These are phyloP conservation scores for Molossus alvarezi DNA, from an alignment of 2,797 vertebrate species.

Conservation along the genomic window DNA sequence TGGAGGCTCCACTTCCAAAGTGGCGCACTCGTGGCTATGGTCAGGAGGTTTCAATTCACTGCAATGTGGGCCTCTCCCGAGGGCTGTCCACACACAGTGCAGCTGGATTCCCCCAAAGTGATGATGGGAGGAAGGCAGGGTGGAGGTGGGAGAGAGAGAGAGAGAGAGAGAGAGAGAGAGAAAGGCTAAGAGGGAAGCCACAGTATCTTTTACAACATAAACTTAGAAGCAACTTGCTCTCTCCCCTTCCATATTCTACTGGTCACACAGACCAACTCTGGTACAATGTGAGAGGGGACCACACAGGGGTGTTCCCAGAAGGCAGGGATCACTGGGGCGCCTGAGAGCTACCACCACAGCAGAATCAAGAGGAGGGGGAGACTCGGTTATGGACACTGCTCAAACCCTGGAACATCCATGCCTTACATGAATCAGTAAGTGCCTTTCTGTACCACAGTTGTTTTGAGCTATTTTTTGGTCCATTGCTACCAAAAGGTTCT, in stretches of 20 bases:
- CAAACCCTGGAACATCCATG: not conserved
- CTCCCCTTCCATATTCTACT: not conserved
- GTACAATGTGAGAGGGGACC: not conserved
- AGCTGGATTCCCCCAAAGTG: not conserved
- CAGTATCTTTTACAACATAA: not conserved
- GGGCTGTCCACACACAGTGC: not conserved
- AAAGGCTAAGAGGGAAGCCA: not conserved
- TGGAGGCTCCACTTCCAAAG: not conserved
- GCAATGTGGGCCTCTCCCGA: not conserved
- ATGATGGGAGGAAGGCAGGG: not conserved
- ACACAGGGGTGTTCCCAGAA: not conserved
- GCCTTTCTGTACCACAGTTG: not conserved
- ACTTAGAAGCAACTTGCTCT: not conserved
- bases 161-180: not conserved
- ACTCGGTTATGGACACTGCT: not conserved
- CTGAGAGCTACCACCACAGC: not conserved
- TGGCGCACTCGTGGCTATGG: not conserved
- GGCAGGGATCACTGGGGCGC: not conserved
- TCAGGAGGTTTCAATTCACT: not conserved
- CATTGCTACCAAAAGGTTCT: not conserved
- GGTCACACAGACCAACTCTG: not conserved
- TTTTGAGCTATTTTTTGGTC: not conserved
- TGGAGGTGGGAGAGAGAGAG: not conserved
- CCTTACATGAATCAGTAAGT: not conserved
- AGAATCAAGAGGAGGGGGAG: not conserved